These are phyloP conservation scores for Delia radicum DNA, from an alignment of 1,140 invertebrate species.

Conservation along the genomic window DNA sequence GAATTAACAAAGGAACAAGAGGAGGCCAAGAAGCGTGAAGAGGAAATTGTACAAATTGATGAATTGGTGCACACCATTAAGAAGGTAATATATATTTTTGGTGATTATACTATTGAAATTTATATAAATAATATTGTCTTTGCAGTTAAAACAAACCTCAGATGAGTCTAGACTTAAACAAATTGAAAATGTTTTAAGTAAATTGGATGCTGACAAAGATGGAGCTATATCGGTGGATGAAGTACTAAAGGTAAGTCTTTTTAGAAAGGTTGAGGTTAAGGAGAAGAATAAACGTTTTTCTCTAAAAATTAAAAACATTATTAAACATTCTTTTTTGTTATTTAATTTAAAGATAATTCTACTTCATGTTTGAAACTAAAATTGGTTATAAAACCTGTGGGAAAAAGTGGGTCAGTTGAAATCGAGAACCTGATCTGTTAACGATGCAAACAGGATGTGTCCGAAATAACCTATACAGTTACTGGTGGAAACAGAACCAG, in stretches of 20 bases:
- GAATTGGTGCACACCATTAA: conserved; percentile 82
- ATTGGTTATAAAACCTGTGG: no score
- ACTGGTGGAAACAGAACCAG: no score
- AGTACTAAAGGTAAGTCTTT: conserved; percentile 77
- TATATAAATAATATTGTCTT: background rate
- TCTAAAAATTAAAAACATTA: no score
- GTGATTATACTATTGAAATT: background rate
- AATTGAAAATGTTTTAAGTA: conserved; percentile 80
- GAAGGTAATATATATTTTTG: background rate
- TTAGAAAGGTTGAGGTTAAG: no score
- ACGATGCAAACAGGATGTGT: no score
- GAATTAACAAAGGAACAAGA: conserved; percentile 28
- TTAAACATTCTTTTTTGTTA: no score
- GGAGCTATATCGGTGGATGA: conserved; percentile 90
- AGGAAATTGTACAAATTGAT: conserved; percentile 83
- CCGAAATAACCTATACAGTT: no score
- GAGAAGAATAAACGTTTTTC: no score
- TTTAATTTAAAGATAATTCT: no score
- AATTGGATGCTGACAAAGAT: conserved; percentile 90
- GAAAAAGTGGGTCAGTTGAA: no score
- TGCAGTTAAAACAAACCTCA: conserved; percentile 65
- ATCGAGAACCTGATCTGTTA: no score
- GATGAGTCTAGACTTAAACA: conserved; percentile 79
- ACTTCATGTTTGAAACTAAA: no score
- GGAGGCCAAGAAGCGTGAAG: conserved; percentile 34